Conservation (phyloP, 2,113 vertebrate genomes). For the Takifugu bimaculatus region DNA sequence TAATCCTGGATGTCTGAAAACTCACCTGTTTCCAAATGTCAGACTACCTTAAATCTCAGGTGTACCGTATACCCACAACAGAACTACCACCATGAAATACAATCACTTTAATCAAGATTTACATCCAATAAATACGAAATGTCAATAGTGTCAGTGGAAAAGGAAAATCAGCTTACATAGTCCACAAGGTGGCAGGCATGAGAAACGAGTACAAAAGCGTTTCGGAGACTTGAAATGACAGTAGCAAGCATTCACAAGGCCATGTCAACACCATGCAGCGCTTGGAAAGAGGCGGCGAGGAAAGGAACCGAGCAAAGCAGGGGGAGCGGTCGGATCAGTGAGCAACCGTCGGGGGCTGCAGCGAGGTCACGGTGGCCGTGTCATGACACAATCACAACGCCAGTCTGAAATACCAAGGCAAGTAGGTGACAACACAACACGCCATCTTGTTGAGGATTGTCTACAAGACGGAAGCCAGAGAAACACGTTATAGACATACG, state of each 20-base stretch:
- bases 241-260: conserved; percentile 58
- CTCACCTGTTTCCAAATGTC: conserved; percentile 40
- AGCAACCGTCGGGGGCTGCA: conserved; percentile 24
- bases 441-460: conserved; percentile 31
- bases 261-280: conserved; percentile 64
- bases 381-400: conserved; percentile 57
- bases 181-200: conserved; percentile 44
- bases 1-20: conserved; percentile 16
- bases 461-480: conserved; percentile 49
- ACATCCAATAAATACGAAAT: conserved; percentile 62
- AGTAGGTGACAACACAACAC: conserved; percentile 59
- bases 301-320: conserved; percentile 42
- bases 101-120: conserved; percentile 58
- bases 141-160: conserved; percentile 42
- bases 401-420: conserved; percentile 68
- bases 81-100: conserved; percentile 51
- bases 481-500: conserved; percentile 38
- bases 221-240: conserved; percentile 51
- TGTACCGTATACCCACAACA: conserved; percentile 17
- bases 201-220: conserved; percentile 58
- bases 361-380: conserved; percentile 48
- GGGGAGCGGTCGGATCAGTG: conserved; percentile 8
- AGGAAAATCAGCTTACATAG: conserved; percentile 45
- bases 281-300: conserved; percentile 42
- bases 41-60: conserved; percentile 3